Percentiles rank a stretch among this genome's conserved stretches.
Conservation (phyloP, 2,888 invertebrate species). For the Liodrosophila aerea region DNA sequence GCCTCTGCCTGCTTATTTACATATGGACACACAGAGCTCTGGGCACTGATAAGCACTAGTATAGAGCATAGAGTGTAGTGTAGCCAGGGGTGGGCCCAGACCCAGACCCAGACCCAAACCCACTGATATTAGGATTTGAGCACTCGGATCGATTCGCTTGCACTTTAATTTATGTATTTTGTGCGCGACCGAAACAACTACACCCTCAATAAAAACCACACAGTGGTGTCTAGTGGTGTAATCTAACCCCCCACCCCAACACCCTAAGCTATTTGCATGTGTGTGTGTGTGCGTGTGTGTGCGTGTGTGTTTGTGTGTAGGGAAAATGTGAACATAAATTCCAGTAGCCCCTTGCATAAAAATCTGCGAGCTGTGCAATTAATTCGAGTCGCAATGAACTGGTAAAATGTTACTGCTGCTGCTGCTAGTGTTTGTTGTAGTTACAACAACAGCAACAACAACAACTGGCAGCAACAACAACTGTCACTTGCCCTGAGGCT, state of each 20-base stretch:
- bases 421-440: conserved; percentile 16
- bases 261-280: conserved; percentile 43
- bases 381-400: conserved; percentile 58
- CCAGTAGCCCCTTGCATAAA: conserved; percentile 50
- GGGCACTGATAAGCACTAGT: conserved; percentile 34
- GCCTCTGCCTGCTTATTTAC: conserved; percentile 56
- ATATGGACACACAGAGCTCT: conserved; percentile 38
- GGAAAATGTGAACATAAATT: conserved; percentile 74
- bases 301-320: conserved; percentile 13
- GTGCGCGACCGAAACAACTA: conserved; percentile 32
- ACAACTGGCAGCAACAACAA: background rate
- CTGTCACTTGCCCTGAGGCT: conserved; percentile 24
- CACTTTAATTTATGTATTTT: conserved; percentile 72
- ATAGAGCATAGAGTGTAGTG: conserved; percentile 7
- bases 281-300: conserved; percentile 21
- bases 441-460: conserved; percentile 2
- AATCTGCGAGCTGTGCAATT: conserved; percentile 53
- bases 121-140: too few relatives aligned
- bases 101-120: too few relatives aligned
- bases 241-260: conserved; percentile 29
- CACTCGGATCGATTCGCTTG: conserved; percentile 50
- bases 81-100: background rate
- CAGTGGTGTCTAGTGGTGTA: conserved; percentile 21
- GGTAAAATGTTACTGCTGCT: conserved; percentile 15
- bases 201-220: conserved; percentile 26